phyloP scores from a whole-genome alignment of 1,140 invertebrate species.

The Drosophila chauvacae region DNA sequence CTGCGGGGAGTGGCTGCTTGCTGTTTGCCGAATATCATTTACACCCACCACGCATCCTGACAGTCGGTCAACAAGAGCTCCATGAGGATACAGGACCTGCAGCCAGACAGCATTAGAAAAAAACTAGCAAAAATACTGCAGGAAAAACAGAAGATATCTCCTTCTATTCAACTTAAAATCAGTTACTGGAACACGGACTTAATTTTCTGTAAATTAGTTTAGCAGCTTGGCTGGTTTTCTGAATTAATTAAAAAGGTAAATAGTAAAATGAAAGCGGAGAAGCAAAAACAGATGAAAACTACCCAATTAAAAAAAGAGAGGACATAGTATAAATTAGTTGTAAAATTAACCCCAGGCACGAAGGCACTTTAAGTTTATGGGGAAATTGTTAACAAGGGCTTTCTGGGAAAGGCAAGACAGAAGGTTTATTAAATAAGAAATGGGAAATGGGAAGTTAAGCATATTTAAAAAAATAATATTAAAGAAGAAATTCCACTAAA shows the following conservation, averaged over 20 bases:
- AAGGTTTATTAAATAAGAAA: neutral
- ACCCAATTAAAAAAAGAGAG: neutral
- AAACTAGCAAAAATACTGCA: neutral
- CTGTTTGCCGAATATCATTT: conserved; percentile 61
- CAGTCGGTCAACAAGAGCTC: conserved; percentile 55
- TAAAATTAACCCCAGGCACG: conserved; percentile 2
- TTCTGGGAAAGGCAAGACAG: neutral
- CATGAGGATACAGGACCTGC: neutral
- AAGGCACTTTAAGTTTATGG: conserved; percentile 5
- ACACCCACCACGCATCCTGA: conserved; percentile 54
- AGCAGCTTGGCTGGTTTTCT: conserved; percentile 3
- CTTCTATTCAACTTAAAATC: conserved; percentile 2
- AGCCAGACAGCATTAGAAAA: neutral
- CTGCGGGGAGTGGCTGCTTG: conserved; percentile 17
- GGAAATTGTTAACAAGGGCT: neutral
- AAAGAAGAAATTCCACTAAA: fast-evolving
- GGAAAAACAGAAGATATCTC: neutral
- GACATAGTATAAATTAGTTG: conserved; percentile 5
- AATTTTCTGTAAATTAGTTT: conserved; percentile 3
- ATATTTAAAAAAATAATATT: neutral
- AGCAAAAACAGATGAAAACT: neutral
- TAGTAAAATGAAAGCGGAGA: conserved; percentile 10
- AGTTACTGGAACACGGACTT: neutral
- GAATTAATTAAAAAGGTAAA: conserved; percentile 18
- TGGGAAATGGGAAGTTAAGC: too few species aligned